Conservation (phyloP, 2,888 invertebrate genomes). For the Cistogaster globosa region DNA sequence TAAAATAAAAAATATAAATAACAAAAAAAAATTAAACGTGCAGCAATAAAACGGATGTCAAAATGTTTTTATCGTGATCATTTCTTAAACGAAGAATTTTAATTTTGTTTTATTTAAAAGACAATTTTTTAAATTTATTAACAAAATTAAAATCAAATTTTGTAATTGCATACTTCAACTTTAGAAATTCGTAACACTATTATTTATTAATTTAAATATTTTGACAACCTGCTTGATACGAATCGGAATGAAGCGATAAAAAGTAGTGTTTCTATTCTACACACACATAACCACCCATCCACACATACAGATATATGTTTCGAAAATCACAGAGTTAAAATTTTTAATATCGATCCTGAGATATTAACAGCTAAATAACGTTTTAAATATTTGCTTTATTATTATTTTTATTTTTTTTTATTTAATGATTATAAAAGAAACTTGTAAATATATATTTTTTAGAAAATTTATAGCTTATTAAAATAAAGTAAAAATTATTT, state of each 20-base stretch:
- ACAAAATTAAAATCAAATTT: not conserved
- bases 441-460: slow-evolving; percentile 49
- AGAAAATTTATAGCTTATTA: slow-evolving; percentile 43
- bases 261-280: no score
- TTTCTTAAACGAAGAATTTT: slow-evolving; percentile 75
- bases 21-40: not conserved
- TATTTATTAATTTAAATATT: no score
- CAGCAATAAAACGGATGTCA: not conserved
- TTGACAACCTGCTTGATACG: no score
- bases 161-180: not conserved
- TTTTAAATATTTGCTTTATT: slow-evolving; percentile 47
- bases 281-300: not conserved
- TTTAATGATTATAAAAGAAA: slow-evolving; percentile 42
- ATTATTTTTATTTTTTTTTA: not conserved
- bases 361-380: not conserved
- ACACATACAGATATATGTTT: not conserved
- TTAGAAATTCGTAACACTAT: no score
- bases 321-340: not conserved
- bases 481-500: slow-evolving; percentile 20
- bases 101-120: not conserved
- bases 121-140: slow-evolving; percentile 3
- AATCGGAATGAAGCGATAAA: no score
- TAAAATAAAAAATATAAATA: not conserved
- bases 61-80: slow-evolving; percentile 79
- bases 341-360: not conserved